A percentile compares a stretch with the other conserved stretches of the same genome.
phyloP scores from a whole-genome alignment of 2,888 invertebrate species.

The Rhogogaster chlorosoma region DNA sequence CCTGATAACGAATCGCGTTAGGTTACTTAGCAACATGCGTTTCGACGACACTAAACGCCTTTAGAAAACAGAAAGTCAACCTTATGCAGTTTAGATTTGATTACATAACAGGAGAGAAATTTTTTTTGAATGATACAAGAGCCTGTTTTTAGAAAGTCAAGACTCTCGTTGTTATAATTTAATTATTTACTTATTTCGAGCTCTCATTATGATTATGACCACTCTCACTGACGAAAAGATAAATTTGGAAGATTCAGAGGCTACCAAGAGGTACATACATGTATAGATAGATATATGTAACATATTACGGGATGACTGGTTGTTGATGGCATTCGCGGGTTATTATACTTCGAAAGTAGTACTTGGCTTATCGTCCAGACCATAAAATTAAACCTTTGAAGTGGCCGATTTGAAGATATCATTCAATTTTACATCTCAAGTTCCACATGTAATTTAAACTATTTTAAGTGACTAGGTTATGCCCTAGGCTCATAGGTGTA shows the following conservation, averaged over 20 bases:
- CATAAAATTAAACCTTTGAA: conserved; percentile 49
- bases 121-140: not conserved
- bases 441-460: conserved; percentile 8
- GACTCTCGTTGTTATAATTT: not conserved
- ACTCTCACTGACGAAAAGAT: conserved; percentile 3
- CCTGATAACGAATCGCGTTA: not conserved
- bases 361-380: conserved; percentile 38
- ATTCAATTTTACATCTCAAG: conserved; percentile 28
- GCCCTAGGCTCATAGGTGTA: not conserved
- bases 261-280: not conserved
- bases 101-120: not conserved
- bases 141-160: not conserved
- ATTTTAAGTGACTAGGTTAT: conserved; percentile 37
- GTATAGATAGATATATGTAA: not conserved
- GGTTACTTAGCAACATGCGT: not conserved
- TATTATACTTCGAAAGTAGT: conserved; percentile 33
- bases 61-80: not conserved
- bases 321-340: conserved; percentile 35
- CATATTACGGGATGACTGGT: conserved; percentile 1
- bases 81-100: not conserved
- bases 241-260: conserved; percentile 21
- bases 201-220: not conserved
- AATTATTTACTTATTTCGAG: not conserved
- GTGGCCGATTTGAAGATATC: conserved; percentile 43
- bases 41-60: not conserved